phyloP scores from a whole-genome alignment of 2,113 vertebrate species.

The Pogonocichla stellata region DNA sequence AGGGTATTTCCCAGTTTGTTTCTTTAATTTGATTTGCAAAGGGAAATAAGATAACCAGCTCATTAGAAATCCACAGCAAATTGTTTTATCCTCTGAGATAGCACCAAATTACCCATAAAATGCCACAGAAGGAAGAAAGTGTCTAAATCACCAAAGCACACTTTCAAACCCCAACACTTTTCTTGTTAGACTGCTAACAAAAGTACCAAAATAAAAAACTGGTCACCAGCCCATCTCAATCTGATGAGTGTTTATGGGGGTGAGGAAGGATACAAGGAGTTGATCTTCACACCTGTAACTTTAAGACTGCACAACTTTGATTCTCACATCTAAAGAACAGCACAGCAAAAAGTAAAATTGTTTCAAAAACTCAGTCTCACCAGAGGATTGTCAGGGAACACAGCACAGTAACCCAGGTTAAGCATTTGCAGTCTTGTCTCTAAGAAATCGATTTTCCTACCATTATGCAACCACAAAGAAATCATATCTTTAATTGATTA shows the following conservation, averaged over 20 bases:
- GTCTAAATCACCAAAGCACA: neutral
- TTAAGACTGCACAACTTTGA: constrained; percentile 15
- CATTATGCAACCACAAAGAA: constrained; percentile 52
- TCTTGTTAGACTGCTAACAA: neutral
- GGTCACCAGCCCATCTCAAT: neutral
- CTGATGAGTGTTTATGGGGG: neutral
- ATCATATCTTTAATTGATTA: constrained; percentile 64
- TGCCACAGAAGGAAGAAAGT: neutral
- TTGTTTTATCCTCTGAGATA: neutral
- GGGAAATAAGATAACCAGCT: neutral
- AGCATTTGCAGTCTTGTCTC: constrained; percentile 54
- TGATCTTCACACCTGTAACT: constrained; percentile 16
- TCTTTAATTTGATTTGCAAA: constrained; percentile 9
- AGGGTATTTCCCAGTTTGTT: neutral
- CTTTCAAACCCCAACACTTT: neutral
- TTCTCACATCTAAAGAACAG: constrained; percentile 41
- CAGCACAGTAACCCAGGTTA: constrained; percentile 46
- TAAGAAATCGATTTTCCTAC: constrained; percentile 62
- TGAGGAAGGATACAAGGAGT: neutral
- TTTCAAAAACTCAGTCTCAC: constrained; percentile 42
- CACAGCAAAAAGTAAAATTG: constrained; percentile 32
- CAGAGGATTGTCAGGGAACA: constrained; percentile 3
- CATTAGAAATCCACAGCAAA: neutral
- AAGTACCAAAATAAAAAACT: neutral
- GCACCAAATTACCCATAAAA: neutral